Base-by-base conservation (phyloP, 1,140 invertebrate species). In the Pomacea maculata region DNA sequence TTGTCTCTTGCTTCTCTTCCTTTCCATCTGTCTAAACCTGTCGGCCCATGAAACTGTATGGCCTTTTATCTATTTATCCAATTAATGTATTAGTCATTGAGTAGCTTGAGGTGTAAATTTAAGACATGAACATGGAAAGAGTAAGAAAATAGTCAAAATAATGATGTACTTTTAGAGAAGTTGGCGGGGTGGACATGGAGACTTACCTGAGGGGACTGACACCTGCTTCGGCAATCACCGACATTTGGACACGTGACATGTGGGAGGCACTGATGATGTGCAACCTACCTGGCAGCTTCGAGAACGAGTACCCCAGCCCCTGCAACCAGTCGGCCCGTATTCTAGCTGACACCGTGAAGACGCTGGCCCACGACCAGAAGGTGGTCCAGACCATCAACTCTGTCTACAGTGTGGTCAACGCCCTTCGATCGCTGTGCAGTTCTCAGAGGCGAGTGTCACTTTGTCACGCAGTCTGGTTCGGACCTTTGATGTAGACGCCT, bases 181-280 rank as follows among this genome's bases (percentile, higher is more conserved):
- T 65, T 10, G 75, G 67, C 12, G 15, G 71, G 63, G 15, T 79
- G n/a, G 55, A 34, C 21, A 84, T 86, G 61, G 75, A 57, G 21
- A 63, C 21, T 11, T 85, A 83, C 25, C 55, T 88, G 12, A 29
- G 67, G n/a, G 79, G 29, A 10, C 65, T 86, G 21, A 81, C 78
- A 4, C 65, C 77, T 7, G 61, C 75, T 8, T 10, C 3, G 17
- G 34, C 67, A 19, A 25, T 21, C 6, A 34, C 78, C 19, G 70
- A 80, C 34, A 85, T 1, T 14, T 88, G 87, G 87, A 29, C 86
- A 8, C 76, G 79, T 19, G 77, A 78, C 45, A 86, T 84, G 57
- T 88, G 84, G 79, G 80, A 88, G 79, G 81, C 83, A 10, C 29
- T 72, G 29, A 82, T 84, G 21, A 29, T 81, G 57, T 88, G 87